Conservation (phyloP, 2,113 vertebrate species). For the Panthera uncia region DNA sequence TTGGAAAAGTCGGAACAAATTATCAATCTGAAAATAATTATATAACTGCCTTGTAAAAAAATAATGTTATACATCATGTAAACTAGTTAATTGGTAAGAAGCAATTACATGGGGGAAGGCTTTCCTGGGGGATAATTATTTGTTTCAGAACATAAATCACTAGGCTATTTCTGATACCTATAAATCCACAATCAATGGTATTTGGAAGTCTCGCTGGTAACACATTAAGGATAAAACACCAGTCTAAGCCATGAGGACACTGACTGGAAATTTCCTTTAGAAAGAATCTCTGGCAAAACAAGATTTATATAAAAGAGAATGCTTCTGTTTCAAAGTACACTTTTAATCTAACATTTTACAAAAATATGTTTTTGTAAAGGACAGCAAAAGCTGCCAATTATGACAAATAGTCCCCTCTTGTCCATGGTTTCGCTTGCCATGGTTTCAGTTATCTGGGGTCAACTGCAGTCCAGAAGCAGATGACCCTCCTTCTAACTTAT, state of each 20-base stretch:
- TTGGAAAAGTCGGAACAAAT: slow-evolving; percentile 19
- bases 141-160: neutral
- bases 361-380: neutral
- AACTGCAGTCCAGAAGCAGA: neutral
- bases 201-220: neutral
- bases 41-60: neutral
- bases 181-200: neutral
- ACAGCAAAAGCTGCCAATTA: neutral
- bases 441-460: neutral
- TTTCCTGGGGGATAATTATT: neutral
- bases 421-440: neutral
- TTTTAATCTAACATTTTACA: neutral
- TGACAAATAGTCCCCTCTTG: neutral
- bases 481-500: neutral
- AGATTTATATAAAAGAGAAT: neutral
- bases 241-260: neutral
- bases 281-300: neutral
- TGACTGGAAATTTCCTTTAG: neutral
- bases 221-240: neutral
- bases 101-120: neutral
- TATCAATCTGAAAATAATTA: neutral
- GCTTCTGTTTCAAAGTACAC: neutral
- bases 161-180: neutral
- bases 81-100: neutral
- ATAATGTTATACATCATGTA: neutral